phyloP scores from a whole-genome alignment of 1,140 invertebrate species.

The Drosophila ananassae region DNA sequence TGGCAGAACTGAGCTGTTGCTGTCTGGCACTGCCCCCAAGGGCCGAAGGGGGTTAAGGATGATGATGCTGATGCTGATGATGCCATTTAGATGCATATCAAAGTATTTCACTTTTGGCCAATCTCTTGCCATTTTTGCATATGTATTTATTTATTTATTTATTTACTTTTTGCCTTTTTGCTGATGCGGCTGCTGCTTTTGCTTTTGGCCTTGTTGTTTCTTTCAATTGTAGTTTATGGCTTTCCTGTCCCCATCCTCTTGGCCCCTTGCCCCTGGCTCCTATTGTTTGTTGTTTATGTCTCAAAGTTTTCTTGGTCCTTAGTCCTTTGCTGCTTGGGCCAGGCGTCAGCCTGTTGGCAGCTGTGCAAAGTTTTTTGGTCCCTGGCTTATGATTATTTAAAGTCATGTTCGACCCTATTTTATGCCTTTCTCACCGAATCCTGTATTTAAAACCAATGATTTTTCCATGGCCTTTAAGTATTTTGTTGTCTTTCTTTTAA shows the following conservation, averaged over 20 bases:
- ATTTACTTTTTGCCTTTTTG: conserved; percentile 34
- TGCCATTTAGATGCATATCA: conserved; percentile 81
- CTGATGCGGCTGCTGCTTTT: conserved; percentile 10
- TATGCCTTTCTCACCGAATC: conserved; percentile 13
- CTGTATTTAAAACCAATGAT: conserved; percentile 14
- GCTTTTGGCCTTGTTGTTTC: conserved; percentile 40
- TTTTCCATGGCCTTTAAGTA: not conserved
- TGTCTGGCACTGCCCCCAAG: conserved; percentile 32
- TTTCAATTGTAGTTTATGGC: conserved; percentile 76
- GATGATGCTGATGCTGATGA: conserved; percentile 78
- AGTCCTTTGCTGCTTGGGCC: conserved; percentile 38
- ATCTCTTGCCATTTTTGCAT: conserved; percentile 76
- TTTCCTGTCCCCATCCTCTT: conserved; percentile 18
- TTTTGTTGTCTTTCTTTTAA: not conserved
- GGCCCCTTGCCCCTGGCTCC: not conserved
- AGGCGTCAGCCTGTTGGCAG: conserved; percentile 57
- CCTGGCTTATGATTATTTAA: conserved; percentile 60
- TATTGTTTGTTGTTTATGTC: conserved; percentile 64
- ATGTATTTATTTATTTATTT: conserved; percentile 72
- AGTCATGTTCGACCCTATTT: conserved; percentile 41
- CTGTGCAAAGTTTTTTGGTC: conserved; percentile 52
- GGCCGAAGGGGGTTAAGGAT: conserved; percentile 20
- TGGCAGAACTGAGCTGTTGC: conserved; percentile 21
- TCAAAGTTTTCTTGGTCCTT: conserved; percentile 62
- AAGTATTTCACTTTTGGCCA: conserved; percentile 78